Evolutionary conservation across 2,888 invertebrate species (phyloP).

Genomic region (Volucella zonaria): DNA sequence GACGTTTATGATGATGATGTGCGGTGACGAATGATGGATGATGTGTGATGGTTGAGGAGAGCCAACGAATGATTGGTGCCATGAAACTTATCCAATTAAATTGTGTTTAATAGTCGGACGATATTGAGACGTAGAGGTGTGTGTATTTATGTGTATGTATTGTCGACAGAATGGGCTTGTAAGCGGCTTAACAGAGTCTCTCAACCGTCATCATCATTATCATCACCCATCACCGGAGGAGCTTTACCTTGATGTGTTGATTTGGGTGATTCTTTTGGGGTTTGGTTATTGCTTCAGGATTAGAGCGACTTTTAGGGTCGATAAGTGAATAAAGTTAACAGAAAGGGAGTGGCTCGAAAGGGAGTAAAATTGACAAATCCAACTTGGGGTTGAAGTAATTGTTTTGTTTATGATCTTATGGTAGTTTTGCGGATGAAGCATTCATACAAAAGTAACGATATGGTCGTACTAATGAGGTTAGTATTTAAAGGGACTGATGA

Average conservation of each 20-base stretch:
- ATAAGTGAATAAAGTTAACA: constrained; percentile 14
- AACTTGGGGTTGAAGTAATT: too few relatives aligned
- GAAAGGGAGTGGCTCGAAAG: neutral
- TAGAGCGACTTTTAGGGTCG: neutral
- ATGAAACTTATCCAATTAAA: constrained; percentile 61
- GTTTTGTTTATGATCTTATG: too few relatives aligned
- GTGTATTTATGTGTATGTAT: neutral
- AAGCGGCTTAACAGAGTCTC: constrained; percentile 32
- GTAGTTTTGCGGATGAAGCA: too few relatives aligned
- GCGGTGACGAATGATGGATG: constrained; percentile 52
- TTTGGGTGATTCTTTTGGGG: constrained; percentile 11
- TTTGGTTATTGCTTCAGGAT: constrained; percentile 25
- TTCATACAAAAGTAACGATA: too few relatives aligned
- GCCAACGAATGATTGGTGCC: constrained; percentile 28
- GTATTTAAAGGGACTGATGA: too few relatives aligned
- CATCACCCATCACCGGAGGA: neutral
- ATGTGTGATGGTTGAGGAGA: constrained; percentile 20
- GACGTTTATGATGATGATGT: constrained; percentile 24
- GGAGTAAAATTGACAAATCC: too few relatives aligned
- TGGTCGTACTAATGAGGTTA: too few relatives aligned
- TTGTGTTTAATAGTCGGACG: constrained; percentile 43
- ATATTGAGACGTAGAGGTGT: constrained; percentile 22
- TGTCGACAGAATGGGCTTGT: constrained; percentile 8
- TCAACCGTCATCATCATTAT: too few relatives aligned
- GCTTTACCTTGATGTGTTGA: constrained; percentile 17